Evolutionary conservation across 1,140 invertebrate genomes (phyloP).

Genomic region (Cyrtorhinus lividipennis): DNA sequence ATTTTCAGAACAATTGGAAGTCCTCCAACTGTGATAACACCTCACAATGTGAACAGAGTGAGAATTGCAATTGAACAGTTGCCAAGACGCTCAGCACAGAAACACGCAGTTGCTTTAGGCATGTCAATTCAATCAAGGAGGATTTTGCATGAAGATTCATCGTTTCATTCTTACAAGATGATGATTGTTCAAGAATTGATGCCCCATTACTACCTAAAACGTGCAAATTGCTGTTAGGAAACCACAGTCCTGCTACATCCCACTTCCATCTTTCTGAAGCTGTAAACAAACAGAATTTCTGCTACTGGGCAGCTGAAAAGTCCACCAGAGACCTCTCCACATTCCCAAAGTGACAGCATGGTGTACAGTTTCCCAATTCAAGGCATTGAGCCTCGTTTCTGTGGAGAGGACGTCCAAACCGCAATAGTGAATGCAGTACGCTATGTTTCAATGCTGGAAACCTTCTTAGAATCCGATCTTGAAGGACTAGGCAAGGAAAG

Average conservation of each 20-base stretch:
- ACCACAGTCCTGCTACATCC: not conserved
- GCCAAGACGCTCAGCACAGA: not conserved
- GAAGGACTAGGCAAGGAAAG: too few species aligned
- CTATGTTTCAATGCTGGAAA: too few species aligned
- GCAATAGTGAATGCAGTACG: too few species aligned
- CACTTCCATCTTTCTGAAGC: not conserved
- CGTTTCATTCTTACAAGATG: not conserved
- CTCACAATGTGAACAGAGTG: not conserved
- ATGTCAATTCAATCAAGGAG: not conserved
- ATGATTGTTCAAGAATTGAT: not conserved
- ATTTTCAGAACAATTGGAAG: too few species aligned
- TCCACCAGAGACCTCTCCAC: not conserved
- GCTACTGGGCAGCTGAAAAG: not conserved
- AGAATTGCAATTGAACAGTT: not conserved
- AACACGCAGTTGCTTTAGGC: not conserved
- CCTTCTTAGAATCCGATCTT: too few species aligned
- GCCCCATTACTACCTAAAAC: not conserved
- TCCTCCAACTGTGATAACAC: not conserved
- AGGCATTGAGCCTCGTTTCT: too few species aligned
- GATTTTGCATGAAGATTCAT: not conserved
- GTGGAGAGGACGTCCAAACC: too few species aligned
- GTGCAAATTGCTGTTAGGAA: not conserved
- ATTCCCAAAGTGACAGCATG: not conserved
- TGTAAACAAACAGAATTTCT: not conserved
- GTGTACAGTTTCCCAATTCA: too few species aligned